Evolutionary conservation across 2,113 vertebrate genomes (phyloP), one percentile per base, ranked within the genome.

Genomic region (Eubucco bourcierii): DNA sequence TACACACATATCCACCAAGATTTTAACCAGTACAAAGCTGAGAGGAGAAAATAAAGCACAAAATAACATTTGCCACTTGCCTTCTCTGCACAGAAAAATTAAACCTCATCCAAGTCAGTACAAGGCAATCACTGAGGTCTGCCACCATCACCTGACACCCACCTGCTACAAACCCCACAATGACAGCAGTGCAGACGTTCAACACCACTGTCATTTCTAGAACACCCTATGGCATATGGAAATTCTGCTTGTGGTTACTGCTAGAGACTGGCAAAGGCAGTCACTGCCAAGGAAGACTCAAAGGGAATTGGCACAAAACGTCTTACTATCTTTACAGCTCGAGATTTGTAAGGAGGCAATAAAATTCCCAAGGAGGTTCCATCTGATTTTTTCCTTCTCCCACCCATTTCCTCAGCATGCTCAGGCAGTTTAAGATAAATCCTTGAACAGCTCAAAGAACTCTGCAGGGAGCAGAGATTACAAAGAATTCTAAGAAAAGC

Each of bases 371-470:
- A 64, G 76, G 41, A 89, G 58, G 53, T 16, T 74, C 50, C 34
- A 83, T 67, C 68, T 89, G 46, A 71, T 52, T 44, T 78, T 94
- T 87, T 68, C 10, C 34, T 46, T n/a, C 50, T 72, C 37, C 76
- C 55, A 39, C 52, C 28, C 21, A 2, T 67, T 90, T 89, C 68
- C 61, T 85, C 64, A 80, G 53, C 80, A 80, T n/a, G 52, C 53
- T 71, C 75, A 78, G 59, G 72, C 39, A 64, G 65, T 84, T 96
- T 89, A 95, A 73, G 83, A 92, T 79, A 88, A 97, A 75, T n/a
- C 76, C 82, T 78, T 75, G 75, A 90, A 85, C 59, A 81, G 58
- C 53, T 93, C 87, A 83, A 91, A 90, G 58, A 72, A 58, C 55
- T 80, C 93, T 47, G 25, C 0, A 0, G 77, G 72, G 92, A 95